These are phyloP conservation scores for Liolophura sinensis DNA, from an alignment of 1,140 invertebrate species.

Conservation along the genomic window DNA sequence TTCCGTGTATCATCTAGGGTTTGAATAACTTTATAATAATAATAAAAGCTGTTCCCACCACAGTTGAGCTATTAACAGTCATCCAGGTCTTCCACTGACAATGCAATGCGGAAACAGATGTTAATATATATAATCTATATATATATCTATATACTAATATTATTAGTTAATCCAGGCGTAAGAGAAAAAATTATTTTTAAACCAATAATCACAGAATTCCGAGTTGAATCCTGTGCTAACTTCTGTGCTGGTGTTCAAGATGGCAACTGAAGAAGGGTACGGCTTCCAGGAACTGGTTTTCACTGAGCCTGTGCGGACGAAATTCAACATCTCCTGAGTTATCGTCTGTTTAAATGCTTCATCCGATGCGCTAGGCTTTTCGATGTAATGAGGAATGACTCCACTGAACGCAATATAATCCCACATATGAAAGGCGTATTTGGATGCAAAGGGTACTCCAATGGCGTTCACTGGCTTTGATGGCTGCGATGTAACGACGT, in stretches of 20 bases:
- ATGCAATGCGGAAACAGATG: too few relatives aligned
- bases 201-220: slow-evolving; percentile 17
- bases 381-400: slow-evolving; percentile 25
- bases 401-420: slow-evolving; percentile 40
- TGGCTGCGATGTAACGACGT: slow-evolving; percentile 28
- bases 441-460: slow-evolving; percentile 22
- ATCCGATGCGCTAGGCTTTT: slow-evolving; percentile 20
- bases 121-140: too few relatives aligned
- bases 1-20: too few relatives aligned
- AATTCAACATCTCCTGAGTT: slow-evolving; percentile 29
- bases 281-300: slow-evolving; percentile 22
- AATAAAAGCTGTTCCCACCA: too few relatives aligned
- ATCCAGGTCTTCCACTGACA: too few relatives aligned
- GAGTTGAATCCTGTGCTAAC: slow-evolving; percentile 5
- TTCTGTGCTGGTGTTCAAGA: slow-evolving; percentile 10
- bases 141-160: too few relatives aligned
- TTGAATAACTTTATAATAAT: too few relatives aligned
- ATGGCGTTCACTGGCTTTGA: slow-evolving; percentile 27
- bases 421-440: slow-evolving; percentile 39
- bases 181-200: slow-evolving; percentile 3
- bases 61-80: too few relatives aligned
- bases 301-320: slow-evolving; percentile 30
- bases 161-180: slow-evolving; percentile 15
- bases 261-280: slow-evolving; percentile 13
- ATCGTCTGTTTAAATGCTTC: slow-evolving; percentile 28